Evolutionary conservation across 2,888 invertebrate species (phyloP).

Genomic region (Malthinus flaveolus): DNA sequence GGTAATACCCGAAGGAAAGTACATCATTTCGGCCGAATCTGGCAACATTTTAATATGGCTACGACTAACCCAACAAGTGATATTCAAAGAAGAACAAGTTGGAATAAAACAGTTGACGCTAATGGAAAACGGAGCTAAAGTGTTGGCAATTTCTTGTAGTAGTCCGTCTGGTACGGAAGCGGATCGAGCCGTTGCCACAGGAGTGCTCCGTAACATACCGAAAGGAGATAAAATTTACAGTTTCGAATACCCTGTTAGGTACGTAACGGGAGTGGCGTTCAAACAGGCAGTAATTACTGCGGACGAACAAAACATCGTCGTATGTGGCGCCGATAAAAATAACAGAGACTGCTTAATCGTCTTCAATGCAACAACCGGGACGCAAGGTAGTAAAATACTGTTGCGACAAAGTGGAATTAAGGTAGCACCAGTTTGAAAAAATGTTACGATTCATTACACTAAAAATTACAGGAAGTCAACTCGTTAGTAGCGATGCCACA

Average conservation of each 20-base stretch:
- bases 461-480: conserved; percentile 66
- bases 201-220: conserved; percentile 73
- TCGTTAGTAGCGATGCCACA: conserved; percentile 80
- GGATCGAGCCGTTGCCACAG: conserved; percentile 66
- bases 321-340: conserved; percentile 81
- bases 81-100: conserved; percentile 82
- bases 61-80: conserved; percentile 70
- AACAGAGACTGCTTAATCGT: conserved; percentile 81
- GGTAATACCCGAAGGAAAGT: conserved; percentile 82
- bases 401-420: conserved; percentile 60
- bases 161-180: conserved; percentile 68
- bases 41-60: conserved; percentile 92
- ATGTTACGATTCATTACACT: background rate
- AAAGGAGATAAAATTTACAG: conserved; percentile 78
- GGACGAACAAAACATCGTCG: conserved; percentile 77
- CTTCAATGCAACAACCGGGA: conserved; percentile 81
- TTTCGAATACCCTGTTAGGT: conserved; percentile 80
- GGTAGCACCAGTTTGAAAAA: conserved; percentile 46
- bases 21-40: conserved; percentile 89
- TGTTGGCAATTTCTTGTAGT: conserved; percentile 74
- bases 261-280: conserved; percentile 70
- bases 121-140: conserved; percentile 73
- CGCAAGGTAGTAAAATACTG: conserved; percentile 57
- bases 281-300: conserved; percentile 78
- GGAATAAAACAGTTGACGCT: conserved; percentile 76